Evolutionary conservation across 2,113 vertebrate genomes (phyloP), one percentile per base, ranked within the genome.

Genomic region (Rhineura floridana): DNA sequence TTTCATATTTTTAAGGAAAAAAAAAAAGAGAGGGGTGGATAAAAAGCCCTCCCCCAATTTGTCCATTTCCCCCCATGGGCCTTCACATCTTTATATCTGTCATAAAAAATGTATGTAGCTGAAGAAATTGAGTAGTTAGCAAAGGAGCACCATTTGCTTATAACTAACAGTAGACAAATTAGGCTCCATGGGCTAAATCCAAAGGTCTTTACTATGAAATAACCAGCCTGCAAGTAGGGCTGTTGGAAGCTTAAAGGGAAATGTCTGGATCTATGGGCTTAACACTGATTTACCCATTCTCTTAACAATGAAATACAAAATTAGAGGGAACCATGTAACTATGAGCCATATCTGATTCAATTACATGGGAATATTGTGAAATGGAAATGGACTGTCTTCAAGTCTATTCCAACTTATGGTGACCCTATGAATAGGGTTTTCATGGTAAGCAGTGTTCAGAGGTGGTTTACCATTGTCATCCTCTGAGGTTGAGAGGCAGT

Each of bases 281-380:
- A 28, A 13, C 30, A 36, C 46, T 46, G 42, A 44, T 46, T 76
- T 76, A 12, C 42, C 36, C 36, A 2, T 79, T 8, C 70, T 0
- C 0, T 42, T 86, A 17, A 30, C 80, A 76, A 33, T 5, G 23
- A 88, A 93, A 65, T 17, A 75, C 91, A 36, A 63, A 39, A 87
- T 90, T 78, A 23, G 69, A 46, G 23, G 1, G 39, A 62, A 86
- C 39, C 1, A 10, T 91, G 83, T 78, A 72, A 21, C 39, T 73
- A 89, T 93, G 36, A 93, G 39, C 69, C 86, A 86, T 72, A 52
- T 91, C 91, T 94, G 87, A 90, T 92, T 91, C 84, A 75, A 81
- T 86, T 44, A 70, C 17, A 52, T 63, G 0, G 2, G 78, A 76
- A n/a, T n/a, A n/a, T n/a, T n/a, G n/a, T n/a, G n/a, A n/a, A n/a